These are phyloP conservation scores for Hylia prasina DNA, from an alignment of 2,113 vertebrate species.

Conservation along the genomic window DNA sequence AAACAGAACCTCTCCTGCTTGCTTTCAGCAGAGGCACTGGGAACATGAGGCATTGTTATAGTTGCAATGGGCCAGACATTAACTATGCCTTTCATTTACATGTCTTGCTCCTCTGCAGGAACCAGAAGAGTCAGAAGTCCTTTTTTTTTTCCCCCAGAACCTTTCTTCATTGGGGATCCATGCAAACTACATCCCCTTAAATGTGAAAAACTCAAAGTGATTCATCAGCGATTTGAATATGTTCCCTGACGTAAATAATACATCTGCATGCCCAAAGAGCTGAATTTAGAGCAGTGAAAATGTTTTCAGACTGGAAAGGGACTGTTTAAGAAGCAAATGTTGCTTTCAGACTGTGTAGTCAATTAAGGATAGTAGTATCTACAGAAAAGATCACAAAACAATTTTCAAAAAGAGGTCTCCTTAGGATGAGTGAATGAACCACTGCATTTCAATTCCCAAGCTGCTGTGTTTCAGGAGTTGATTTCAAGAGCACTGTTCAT, in stretches of 20 bases:
- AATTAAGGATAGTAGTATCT: not conserved
- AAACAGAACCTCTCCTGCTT: not conserved
- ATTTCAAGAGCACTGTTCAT: not conserved
- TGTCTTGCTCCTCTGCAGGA: not conserved
- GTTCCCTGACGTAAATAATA: not conserved
- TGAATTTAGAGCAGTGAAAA: not conserved
- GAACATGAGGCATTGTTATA: not conserved
- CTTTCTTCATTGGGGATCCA: not conserved
- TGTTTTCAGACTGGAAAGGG: not conserved
- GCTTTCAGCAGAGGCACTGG: not conserved
- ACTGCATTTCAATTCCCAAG: not conserved
- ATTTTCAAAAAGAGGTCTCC: not conserved
- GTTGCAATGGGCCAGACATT: not conserved
- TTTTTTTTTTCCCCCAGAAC: not conserved
- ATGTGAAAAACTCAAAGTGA: not conserved
- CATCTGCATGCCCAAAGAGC: not conserved
- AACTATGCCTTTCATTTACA: not conserved
- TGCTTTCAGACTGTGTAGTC: not conserved
- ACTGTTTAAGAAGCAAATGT: not conserved
- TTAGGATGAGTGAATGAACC: not conserved
- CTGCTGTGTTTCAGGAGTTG: not conserved
- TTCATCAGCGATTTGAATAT: not conserved
- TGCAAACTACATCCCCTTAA: not conserved
- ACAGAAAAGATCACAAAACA: not conserved
- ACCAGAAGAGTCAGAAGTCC: not conserved